Evolutionary conservation across 2,888 invertebrate species (phyloP).

Genomic region (Prenolepis imparis): DNA sequence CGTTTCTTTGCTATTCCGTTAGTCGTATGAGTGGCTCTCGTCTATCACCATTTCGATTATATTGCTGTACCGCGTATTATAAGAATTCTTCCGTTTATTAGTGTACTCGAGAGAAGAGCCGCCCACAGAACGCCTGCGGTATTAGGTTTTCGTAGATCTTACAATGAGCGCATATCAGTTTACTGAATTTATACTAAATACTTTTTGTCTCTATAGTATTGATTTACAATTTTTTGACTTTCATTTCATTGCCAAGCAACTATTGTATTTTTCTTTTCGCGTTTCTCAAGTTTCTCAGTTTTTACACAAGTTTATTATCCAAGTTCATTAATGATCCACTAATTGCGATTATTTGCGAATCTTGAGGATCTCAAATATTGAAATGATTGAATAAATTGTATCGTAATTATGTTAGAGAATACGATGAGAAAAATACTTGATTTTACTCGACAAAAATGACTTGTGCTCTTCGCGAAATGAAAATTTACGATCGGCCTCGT

Average conservation of each 20-base stretch:
- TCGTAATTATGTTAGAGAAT: neutral
- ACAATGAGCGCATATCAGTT: neutral
- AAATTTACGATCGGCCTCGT: slow-evolving; percentile 40
- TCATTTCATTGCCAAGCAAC: neutral
- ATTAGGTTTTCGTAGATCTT: neutral
- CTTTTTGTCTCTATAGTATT: neutral
- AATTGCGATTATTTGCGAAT: neutral
- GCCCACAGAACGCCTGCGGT: neutral
- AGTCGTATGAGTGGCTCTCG: neutral
- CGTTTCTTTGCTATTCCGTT: neutral
- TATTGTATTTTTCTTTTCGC: neutral
- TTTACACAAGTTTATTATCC: neutral
- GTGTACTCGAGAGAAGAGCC: neutral
- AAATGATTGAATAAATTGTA: neutral
- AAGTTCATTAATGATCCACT: neutral
- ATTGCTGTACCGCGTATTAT: neutral
- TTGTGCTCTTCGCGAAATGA: slow-evolving; percentile 13
- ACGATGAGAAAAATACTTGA: neutral
- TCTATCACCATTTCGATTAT: slow-evolving; percentile 23
- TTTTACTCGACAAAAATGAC: neutral
- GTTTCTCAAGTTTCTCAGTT: neutral
- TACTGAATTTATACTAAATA: neutral
- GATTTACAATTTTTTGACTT: neutral
- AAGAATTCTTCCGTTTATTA: neutral
- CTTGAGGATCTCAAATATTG: neutral